A percentile compares a stretch with the other conserved stretches of the same genome.
These are phyloP conservation scores for Bedellia somnulentella DNA, from an alignment of 2,888 invertebrate species.

Conservation along the genomic window DNA sequence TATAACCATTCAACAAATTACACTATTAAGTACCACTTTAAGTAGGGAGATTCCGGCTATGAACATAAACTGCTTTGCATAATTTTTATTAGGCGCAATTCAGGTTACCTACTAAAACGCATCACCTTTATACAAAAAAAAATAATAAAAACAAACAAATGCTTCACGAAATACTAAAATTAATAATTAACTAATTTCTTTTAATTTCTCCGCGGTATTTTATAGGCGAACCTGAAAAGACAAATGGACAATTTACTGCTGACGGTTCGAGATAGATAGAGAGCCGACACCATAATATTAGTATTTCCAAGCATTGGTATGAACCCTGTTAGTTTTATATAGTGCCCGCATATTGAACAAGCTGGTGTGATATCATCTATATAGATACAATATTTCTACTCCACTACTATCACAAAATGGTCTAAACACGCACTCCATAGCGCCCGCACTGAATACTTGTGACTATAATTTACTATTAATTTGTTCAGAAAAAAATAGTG, in stretches of 20 bases:
- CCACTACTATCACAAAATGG: no score
- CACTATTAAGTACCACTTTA: constrained; percentile 50
- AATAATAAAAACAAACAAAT: constrained; percentile 14
- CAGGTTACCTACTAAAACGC: constrained; percentile 26
- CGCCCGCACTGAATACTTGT: no score
- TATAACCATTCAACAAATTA: constrained; percentile 35
- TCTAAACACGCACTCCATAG: no score
- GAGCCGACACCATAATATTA: constrained; percentile 17
- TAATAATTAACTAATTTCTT: constrained; percentile 22
- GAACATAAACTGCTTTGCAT: constrained; percentile 20
- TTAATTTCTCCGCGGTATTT: constrained; percentile 34
- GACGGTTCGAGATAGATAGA: no score
- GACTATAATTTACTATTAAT: no score
- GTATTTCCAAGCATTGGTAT: constrained; percentile 14
- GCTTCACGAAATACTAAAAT: constrained; percentile 20
- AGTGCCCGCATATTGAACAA: constrained; percentile 24
- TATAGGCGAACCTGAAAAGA: constrained; percentile 53
- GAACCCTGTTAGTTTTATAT: constrained; percentile 7
- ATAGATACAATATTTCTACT: no score
- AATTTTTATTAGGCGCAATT: not conserved
- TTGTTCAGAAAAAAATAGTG: no score
- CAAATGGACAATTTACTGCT: no score
- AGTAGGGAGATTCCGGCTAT: constrained; percentile 52
- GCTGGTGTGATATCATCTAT: no score
- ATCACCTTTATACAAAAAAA: no score